Conservation (phyloP, 2,888 invertebrate species). For the Cantharis nigra region DNA sequence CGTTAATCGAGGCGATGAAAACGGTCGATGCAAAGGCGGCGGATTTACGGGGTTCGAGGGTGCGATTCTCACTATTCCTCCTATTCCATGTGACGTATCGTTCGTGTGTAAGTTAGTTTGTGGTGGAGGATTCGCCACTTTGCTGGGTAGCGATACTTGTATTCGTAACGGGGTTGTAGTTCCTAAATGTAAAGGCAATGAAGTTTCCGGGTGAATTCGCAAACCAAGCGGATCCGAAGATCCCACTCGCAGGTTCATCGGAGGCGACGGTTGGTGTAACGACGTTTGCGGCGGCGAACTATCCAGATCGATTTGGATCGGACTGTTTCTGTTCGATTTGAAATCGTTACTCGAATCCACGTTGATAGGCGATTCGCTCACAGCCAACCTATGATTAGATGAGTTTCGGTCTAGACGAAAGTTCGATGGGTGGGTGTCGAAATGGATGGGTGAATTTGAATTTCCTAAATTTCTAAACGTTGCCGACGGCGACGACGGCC, state of each 20-base stretch:
- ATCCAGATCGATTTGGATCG: conserved; percentile 43
- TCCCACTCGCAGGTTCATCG: conserved; percentile 49
- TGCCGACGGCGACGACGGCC: conserved; percentile 29
- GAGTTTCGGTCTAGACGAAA: conserved; percentile 39
- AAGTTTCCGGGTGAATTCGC: conserved; percentile 43
- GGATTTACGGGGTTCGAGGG: conserved; percentile 47
- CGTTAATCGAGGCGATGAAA: conserved; percentile 55
- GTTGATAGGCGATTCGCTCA: conserved; percentile 45
- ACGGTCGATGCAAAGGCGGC: conserved; percentile 53
- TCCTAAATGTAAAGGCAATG: conserved; percentile 49
- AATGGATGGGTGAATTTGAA: conserved; percentile 20
- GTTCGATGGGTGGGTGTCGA: conserved; percentile 20
- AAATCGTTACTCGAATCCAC: conserved; percentile 40
- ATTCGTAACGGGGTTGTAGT: conserved; percentile 51
- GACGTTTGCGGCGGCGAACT: conserved; percentile 38
- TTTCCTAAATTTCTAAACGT: conserved; percentile 18
- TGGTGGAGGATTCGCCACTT: conserved; percentile 43
- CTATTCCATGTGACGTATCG: conserved; percentile 33
- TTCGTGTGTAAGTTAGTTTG: conserved; percentile 43
- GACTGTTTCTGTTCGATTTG: conserved; percentile 40
- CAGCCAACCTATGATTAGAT: conserved; percentile 37
- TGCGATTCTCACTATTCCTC: conserved; percentile 54
- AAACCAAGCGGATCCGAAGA: conserved; percentile 18
- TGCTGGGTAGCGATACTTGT: conserved; percentile 48
- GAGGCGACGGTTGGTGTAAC: conserved; percentile 47